These are phyloP conservation scores for Hepsetus odoe DNA, from an alignment of 2,113 vertebrate species.

Conservation along the genomic window DNA sequence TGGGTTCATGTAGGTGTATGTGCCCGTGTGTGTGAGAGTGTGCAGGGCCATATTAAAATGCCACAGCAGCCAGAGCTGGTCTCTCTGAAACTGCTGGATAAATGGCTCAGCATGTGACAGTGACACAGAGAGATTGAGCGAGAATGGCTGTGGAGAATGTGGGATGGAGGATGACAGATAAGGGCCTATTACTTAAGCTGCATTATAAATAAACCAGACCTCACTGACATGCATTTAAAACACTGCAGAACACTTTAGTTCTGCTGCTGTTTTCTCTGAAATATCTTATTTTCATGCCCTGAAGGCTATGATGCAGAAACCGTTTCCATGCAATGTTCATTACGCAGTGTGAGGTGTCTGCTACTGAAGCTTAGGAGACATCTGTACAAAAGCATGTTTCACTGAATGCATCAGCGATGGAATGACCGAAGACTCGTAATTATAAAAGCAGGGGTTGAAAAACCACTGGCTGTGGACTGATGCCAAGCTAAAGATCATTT, in stretches of 20 bases:
- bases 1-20: slow-evolving; percentile 40
- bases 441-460: too few relatives aligned
- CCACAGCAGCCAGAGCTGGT: slow-evolving; percentile 32
- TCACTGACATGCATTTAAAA: slow-evolving; percentile 5
- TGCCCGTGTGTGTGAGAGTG: neutral
- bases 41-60: slow-evolving; percentile 63
- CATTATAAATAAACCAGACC: neutral
- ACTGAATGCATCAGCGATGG: too few relatives aligned
- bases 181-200: neutral
- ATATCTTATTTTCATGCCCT: neutral
- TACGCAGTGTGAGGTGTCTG: neutral
- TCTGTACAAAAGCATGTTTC: neutral
- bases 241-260: neutral
- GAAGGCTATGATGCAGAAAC: neutral
- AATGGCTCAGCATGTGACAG: slow-evolving; percentile 44
- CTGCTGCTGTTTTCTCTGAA: neutral
- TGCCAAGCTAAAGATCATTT: too few relatives aligned
- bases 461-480: too few relatives aligned
- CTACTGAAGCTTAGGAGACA: neutral
- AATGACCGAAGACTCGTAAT: too few relatives aligned
- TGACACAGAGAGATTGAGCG: slow-evolving; percentile 32
- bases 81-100: slow-evolving; percentile 26
- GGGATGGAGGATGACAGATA: neutral
- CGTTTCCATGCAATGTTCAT: neutral
- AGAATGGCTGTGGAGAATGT: neutral